A percentile compares a stretch with the other conserved stretches of the same genome.
Evolutionary conservation across 2,888 invertebrate species (phyloP).

Genomic region (Ophion obscuratus): DNA sequence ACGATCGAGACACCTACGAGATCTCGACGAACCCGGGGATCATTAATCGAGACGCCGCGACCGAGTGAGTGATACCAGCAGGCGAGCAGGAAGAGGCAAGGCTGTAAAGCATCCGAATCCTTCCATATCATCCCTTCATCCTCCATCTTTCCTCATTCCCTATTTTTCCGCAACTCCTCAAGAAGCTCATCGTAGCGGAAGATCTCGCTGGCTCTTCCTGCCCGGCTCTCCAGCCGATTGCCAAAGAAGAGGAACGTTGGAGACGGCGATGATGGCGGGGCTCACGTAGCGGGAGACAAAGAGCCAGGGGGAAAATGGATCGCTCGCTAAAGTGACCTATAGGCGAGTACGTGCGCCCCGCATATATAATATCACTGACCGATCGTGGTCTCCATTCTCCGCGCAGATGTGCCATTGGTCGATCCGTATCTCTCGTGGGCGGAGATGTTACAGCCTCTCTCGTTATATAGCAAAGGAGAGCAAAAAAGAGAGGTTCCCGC

Average conservation of each 20-base stretch:
- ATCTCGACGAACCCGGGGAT: conserved; percentile 26
- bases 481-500: not conserved
- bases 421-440: conserved; percentile 73
- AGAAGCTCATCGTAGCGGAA: no score
- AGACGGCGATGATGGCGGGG: not conserved
- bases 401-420: conserved; percentile 75
- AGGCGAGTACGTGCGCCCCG: not conserved
- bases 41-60: not conserved
- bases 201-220: not conserved
- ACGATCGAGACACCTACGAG: conserved; percentile 70
- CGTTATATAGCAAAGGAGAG: conserved; percentile 72
- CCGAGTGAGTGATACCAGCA: not conserved
- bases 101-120: no score
- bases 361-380: conserved; percentile 24
- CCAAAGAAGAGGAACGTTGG: not conserved
- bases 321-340: not conserved
- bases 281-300: not conserved
- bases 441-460: conserved; percentile 75
- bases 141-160: no score
- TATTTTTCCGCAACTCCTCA: no score
- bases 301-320: not conserved
- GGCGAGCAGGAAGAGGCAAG: not conserved
- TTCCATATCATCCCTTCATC: no score
- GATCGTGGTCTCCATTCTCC: conserved; percentile 38
- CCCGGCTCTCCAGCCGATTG: not conserved